Evolutionary conservation across 53 echinoderm and acorn worm genomes (phyloP).

Genomic region (Zoroaster sp.): DNA sequence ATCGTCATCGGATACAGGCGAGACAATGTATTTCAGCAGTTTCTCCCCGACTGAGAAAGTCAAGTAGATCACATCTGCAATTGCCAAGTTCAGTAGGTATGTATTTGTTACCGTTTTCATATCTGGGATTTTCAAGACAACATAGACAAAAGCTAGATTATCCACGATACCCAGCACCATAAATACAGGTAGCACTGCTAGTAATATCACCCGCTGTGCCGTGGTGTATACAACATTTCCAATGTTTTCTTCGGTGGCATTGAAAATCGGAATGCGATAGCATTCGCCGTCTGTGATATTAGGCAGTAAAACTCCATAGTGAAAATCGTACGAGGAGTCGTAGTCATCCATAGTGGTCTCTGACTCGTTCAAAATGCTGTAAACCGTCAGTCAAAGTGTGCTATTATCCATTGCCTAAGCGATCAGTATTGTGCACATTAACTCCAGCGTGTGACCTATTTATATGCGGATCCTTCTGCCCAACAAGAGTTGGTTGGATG

Average conservation of each 20-base stretch:
- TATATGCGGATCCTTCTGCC: neutral
- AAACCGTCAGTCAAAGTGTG: neutral
- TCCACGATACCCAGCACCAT: constrained; percentile 63
- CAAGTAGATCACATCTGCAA: constrained; percentile 73
- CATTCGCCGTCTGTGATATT: constrained; percentile 35
- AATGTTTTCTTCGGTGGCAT: neutral
- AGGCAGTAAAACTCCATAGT: constrained; percentile 34
- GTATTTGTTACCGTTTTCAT: constrained; percentile 75
- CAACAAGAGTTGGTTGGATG: neutral
- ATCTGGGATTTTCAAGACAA: constrained; percentile 65
- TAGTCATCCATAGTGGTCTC: neutral
- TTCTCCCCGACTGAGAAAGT: constrained; percentile 73
- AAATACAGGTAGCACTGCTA: constrained; percentile 55
- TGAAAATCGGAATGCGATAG: neutral
- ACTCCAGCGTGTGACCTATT: neutral
- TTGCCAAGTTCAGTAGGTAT: constrained; percentile 68
- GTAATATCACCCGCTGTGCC: constrained; percentile 48
- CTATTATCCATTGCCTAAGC: neutral
- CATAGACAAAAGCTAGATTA: constrained; percentile 78
- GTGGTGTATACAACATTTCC: constrained; percentile 53
- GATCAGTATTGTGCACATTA: neutral
- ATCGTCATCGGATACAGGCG: constrained; percentile 53
- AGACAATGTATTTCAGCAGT: constrained; percentile 54
- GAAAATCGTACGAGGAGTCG: constrained; percentile 1
- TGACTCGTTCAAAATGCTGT: neutral